Evolutionary conservation across 2,797 vertebrate genomes (phyloP).

Genomic region (Apogon hyalosoma): DNA sequence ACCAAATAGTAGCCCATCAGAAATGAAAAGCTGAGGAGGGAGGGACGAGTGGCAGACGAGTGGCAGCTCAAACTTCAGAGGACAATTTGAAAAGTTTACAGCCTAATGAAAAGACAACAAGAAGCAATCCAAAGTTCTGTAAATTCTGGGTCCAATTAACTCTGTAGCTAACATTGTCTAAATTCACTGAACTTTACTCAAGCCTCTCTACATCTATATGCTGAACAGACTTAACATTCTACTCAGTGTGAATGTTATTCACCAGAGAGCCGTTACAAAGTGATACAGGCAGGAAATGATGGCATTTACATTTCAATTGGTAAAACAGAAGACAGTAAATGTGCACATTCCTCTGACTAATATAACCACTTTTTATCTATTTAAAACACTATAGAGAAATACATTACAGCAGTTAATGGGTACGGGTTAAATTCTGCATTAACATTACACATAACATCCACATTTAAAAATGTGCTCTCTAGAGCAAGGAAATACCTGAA

Average conservation of each 20-base stretch:
- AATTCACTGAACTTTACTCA: not conserved
- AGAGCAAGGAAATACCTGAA: not conserved
- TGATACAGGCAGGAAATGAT: no score
- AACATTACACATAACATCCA: not conserved
- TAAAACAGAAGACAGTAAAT: no score
- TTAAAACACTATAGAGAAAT: no score
- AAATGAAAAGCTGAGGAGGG: constrained; percentile 46
- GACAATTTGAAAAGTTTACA: constrained; percentile 13
- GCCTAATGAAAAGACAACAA: not conserved
- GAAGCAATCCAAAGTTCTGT: not conserved
- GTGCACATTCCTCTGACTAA: no score
- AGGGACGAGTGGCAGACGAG: not conserved
- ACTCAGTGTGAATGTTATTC: no score
- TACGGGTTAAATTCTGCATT: not conserved
- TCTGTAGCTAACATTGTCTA: not conserved
- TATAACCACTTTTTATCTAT: no score
- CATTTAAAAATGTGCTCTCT: no score
- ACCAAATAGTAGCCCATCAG: constrained; percentile 55
- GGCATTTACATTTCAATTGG: no score
- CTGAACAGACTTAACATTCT: no score
- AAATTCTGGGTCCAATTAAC: not conserved
- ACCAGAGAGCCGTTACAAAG: no score
- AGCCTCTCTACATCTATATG: no score
- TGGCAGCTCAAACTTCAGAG: not conserved
- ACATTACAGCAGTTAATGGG: no score